Conservation (phyloP, 2,113 vertebrate species). For the Nibea albiflora region DNA sequence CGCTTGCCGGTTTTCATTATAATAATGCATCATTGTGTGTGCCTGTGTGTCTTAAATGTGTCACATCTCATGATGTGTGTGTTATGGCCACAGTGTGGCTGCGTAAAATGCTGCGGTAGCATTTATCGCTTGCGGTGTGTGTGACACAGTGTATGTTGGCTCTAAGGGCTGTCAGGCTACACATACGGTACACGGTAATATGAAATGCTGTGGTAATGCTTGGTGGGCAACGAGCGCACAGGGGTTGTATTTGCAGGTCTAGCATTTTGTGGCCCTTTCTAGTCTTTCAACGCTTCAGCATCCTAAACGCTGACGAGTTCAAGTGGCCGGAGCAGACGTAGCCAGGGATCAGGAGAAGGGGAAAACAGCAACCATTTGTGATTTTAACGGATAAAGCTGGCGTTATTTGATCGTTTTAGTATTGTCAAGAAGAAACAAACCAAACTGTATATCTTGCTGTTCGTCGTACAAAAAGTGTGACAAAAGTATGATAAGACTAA, state of each 20-base stretch:
- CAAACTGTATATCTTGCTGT: neutral
- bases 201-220: conserved; percentile 42
- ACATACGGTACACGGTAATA: neutral
- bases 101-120: conserved; percentile 63
- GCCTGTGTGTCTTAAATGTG: conserved; percentile 21
- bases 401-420: conserved; percentile 21
- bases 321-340: conserved; percentile 31
- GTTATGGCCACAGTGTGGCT: neutral
- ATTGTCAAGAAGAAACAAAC: neutral
- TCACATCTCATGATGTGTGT: conserved; percentile 41
- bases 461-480: neutral
- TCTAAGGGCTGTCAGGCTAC: conserved; percentile 33
- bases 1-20: conserved; percentile 66
- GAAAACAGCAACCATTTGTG: conserved; percentile 10
- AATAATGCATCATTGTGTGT: conserved; percentile 56
- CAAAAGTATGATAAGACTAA: neutral
- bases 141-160: conserved; percentile 20
- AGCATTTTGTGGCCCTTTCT: conserved; percentile 66
- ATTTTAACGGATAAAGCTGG: neutral
- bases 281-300: conserved; percentile 74
- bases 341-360: conserved; percentile 48
- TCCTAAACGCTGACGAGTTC: conserved; percentile 68
- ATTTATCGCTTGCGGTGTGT: conserved; percentile 21
- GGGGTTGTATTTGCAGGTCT: conserved; percentile 53
- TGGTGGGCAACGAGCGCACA: neutral